A percentile compares a stretch with the other conserved stretches of the same genome.
phyloP scores from a whole-genome alignment of 2,113 vertebrate species.

The Ameiurus melas region DNA sequence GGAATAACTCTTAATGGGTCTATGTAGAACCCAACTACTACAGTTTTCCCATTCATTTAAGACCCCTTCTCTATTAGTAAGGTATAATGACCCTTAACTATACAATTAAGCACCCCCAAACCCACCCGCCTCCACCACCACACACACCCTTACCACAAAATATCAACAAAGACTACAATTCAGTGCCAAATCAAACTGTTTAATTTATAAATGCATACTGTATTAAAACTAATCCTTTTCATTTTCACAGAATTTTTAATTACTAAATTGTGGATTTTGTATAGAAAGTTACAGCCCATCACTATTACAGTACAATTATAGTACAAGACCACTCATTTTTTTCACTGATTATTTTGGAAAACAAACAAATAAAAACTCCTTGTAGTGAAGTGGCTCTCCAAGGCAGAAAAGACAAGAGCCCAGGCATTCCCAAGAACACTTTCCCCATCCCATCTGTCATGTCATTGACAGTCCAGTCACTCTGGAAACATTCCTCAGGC shows the following conservation, averaged over 20 bases:
- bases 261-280: not conserved
- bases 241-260: not conserved
- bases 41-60: not conserved
- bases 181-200: not conserved
- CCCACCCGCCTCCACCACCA: too few species aligned
- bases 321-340: not conserved
- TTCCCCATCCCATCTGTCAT: conserved; percentile 51
- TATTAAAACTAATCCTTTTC: not conserved
- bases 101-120: too few species aligned
- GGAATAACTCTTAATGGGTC: not conserved
- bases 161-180: not conserved
- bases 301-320: not conserved
- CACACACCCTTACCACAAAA: not conserved
- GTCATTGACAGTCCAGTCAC: conserved; percentile 74
- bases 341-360: not conserved
- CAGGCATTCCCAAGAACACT: conserved; percentile 48
- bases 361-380: not conserved
- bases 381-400: conserved; percentile 25
- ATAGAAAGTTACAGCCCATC: not conserved
- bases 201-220: not conserved
- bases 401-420: conserved; percentile 58
- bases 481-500: conserved; percentile 73
- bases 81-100: not conserved
- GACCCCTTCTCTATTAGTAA: not conserved
- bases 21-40: not conserved